Evolutionary conservation across 2,113 vertebrate genomes (phyloP), one percentile per base, ranked within the genome.

Genomic region (Chloroceryle aenea): DNA sequence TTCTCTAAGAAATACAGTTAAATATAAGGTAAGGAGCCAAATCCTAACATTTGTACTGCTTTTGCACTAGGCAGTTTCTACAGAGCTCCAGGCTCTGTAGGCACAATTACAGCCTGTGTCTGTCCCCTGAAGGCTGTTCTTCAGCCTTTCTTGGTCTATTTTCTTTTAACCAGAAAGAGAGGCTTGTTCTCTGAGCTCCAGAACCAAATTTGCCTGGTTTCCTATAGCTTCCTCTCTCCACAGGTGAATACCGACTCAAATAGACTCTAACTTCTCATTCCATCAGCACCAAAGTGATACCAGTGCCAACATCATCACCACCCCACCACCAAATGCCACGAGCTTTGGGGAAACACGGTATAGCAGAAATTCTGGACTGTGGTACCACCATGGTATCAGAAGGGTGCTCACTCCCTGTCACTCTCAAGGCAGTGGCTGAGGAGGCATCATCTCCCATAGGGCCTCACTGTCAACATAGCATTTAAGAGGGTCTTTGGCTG

Each of bases 321-420:
- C 7, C 14, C 55, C 3, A 9, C 27, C 74, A n/a, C 9, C 42
- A 40, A 69, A 67, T 18, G 26, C 29, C 67, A 59, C 0, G 0
- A 59, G 45, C 42, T 34, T 59, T 38, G 42, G 18, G 16, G 50
- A 47, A 67, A 67, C 22, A 20, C 2, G 10, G 56, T 27, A 53
- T 1, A 30, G 73, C 36, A 81, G 48, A 40, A 87, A 22, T n/a
- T 32, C 26, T 2, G 21, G 68, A 25, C 0, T 14, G 15, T 20
- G 67, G 11, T 20, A 19, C 8, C 18, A 14, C 12, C 2, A 4
- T 34, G 26, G 13, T 15, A 42, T 14, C 40, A 71, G 74, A 45
- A 47, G 4, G 77, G 59, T 8, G 69, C 21, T 84, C 36, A 3
- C 73, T 38, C 26, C 6, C 50, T 8, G 47, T 32, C 42, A 19